phyloP scores from a whole-genome alignment of 2,888 invertebrate genomes.

The Cataglyphis cursor region DNA sequence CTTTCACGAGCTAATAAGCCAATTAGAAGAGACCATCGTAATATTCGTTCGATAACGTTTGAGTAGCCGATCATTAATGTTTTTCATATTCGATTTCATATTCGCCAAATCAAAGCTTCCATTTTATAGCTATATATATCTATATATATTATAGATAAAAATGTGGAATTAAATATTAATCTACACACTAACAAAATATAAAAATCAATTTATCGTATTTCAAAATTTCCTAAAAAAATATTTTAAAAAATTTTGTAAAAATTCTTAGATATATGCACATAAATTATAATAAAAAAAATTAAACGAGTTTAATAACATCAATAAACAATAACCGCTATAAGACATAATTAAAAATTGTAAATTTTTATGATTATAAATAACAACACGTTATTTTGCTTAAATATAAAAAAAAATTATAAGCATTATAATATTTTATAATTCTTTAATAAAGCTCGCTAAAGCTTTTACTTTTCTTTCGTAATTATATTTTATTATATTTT shows the following conservation, averaged over 20 bases:
- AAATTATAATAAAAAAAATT: background rate
- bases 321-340: background rate
- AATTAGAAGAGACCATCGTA: conserved; percentile 3
- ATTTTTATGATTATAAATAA: conserved; percentile 6
- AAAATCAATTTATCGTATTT: conserved; percentile 23
- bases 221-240: background rate
- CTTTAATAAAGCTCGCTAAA: background rate
- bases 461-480: background rate
- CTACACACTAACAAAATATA: background rate
- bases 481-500: background rate
- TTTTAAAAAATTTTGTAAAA: background rate
- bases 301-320: background rate
- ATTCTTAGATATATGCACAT: background rate
- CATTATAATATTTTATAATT: background rate
- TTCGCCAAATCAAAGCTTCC: background rate
- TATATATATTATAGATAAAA: background rate
- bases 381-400: background rate
- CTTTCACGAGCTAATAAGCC: conserved; percentile 39
- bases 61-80: conserved; percentile 23
- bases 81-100: background rate
- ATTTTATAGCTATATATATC: background rate
- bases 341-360: conserved; percentile 20
- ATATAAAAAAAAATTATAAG: background rate
- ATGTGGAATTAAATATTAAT: background rate
- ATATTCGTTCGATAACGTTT: background rate